phyloP scores from a whole-genome alignment of 2,113 vertebrate species.

The Eptatretus burgeri region DNA sequence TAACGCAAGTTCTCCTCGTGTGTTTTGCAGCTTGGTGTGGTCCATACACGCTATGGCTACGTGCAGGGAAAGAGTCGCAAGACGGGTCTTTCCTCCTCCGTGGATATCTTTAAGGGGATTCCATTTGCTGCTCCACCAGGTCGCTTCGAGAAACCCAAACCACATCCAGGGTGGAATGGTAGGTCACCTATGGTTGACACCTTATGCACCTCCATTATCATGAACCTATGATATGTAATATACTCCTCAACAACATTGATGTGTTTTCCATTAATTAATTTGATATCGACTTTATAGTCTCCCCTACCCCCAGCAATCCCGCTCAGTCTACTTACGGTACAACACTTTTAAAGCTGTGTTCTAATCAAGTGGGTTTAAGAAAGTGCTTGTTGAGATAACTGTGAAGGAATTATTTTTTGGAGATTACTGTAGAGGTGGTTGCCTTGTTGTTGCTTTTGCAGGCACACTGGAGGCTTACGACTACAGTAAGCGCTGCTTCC shows the following conservation, averaged over 20 bases:
- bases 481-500: constrained; percentile 30
- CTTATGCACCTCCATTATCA: too few species aligned
- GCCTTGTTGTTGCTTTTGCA: constrained; percentile 10
- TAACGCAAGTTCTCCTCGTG: background rate
- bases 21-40: constrained; percentile 31
- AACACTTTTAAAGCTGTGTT: too few species aligned
- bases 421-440: too few species aligned
- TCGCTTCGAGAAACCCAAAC: constrained; percentile 31
- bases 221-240: too few species aligned
- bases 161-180: constrained; percentile 68
- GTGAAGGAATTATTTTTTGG: too few species aligned
- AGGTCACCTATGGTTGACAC: constrained; percentile 6
- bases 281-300: too few species aligned
- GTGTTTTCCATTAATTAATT: too few species aligned
- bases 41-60: constrained; percentile 48
- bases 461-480: constrained; percentile 27
- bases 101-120: constrained; percentile 65
- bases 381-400: too few species aligned
- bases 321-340: too few species aligned
- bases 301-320: too few species aligned
- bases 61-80: constrained; percentile 34
- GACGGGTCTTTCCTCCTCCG: constrained; percentile 17
- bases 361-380: too few species aligned
- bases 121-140: constrained; percentile 43
- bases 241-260: too few species aligned